phyloP scores from a whole-genome alignment of 1,140 invertebrate genomes.

The Amyelois transitella region DNA sequence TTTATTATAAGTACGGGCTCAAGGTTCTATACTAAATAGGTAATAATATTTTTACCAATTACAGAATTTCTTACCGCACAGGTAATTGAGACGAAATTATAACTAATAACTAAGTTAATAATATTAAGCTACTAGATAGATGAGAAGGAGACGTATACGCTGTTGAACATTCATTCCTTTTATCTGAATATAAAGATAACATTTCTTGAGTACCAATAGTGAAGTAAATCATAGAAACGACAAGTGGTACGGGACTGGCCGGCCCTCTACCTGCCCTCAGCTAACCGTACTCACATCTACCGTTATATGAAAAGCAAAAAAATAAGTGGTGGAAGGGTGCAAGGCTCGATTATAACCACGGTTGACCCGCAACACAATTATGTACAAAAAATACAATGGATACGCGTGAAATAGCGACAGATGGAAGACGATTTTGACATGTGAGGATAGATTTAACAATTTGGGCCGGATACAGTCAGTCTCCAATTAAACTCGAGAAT shows the following conservation, averaged over 20 bases:
- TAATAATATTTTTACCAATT: too few species aligned
- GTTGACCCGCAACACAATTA: conserved; percentile 10
- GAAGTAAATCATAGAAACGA: neutral
- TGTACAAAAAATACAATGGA: conserved; percentile 7
- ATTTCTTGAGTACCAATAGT: neutral
- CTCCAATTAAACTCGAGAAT: neutral
- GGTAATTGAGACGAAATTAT: neutral
- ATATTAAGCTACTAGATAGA: too few species aligned
- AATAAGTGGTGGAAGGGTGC: conserved; percentile 8
- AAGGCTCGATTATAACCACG: conserved; percentile 1
- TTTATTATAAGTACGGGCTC: too few species aligned
- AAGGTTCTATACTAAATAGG: too few species aligned
- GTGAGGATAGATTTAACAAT: neutral
- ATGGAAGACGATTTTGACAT: conserved; percentile 13
- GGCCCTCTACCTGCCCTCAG: conserved; percentile 4
- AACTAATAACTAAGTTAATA: too few species aligned
- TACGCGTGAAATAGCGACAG: conserved; percentile 18
- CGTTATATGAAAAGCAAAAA: conserved; percentile 11
- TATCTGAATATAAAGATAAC: neutral
- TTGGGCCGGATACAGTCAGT: neutral
- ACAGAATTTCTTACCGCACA: too few species aligned
- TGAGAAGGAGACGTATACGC: too few species aligned
- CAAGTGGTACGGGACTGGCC: neutral
- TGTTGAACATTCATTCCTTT: neutral
- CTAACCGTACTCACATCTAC: neutral